phyloP scores from a whole-genome alignment of 2,113 vertebrate species.

The Saguinus midas region DNA sequence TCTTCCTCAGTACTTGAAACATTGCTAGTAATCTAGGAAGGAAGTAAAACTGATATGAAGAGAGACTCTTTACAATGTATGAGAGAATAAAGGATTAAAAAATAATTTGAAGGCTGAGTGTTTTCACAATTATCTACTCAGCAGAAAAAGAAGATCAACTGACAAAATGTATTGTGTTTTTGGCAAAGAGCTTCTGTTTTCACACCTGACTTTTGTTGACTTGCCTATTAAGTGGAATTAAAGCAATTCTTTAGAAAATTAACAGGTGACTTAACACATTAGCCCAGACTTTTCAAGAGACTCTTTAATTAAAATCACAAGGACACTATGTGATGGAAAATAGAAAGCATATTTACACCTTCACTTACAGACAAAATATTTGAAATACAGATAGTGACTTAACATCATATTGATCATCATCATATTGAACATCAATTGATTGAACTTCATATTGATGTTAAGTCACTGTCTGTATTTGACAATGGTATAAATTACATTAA shows the following conservation, averaged over 20 bases:
- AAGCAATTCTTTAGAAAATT: conserved; percentile 76
- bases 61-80: not conserved
- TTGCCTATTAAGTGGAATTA: conserved; percentile 76
- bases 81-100: conserved; percentile 60
- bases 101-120: conserved; percentile 60
- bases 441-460: too few relatives aligned
- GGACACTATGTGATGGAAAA: conserved; percentile 39
- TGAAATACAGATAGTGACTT: conserved; percentile 33
- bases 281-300: conserved; percentile 65
- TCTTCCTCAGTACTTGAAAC: conserved; percentile 4
- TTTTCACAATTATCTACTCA: conserved; percentile 52
- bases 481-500: not conserved
- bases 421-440: too few relatives aligned
- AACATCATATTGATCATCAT: not conserved
- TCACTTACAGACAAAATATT: not conserved
- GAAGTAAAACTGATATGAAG: conserved; percentile 11
- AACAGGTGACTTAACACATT: conserved; percentile 76
- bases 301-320: conserved; percentile 46
- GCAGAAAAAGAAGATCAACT: conserved; percentile 76
- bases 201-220: conserved; percentile 70
- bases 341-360: not conserved
- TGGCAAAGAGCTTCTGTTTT: conserved; percentile 59
- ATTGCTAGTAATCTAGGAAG: not conserved
- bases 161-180: conserved; percentile 64
- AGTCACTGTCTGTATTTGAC: not conserved